Evolutionary conservation across 2,888 invertebrate genomes (phyloP).

Genomic region (Tortrix viridana): DNA sequence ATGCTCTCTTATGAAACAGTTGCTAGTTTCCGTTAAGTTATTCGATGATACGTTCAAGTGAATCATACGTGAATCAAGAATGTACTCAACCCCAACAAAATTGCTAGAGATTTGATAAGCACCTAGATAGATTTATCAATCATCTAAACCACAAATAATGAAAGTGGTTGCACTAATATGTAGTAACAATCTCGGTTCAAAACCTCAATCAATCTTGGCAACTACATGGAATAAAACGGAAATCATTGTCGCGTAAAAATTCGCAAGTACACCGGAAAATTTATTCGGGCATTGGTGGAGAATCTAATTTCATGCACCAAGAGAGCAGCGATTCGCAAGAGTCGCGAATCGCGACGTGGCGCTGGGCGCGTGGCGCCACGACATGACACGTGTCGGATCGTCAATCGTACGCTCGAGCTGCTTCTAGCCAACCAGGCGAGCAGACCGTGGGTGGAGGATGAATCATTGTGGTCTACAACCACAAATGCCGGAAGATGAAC

Average conservation of each 20-base stretch:
- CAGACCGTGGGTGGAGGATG: conserved; percentile 9
- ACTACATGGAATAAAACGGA: neutral
- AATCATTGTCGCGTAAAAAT: conserved; percentile 27
- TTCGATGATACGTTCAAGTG: no score
- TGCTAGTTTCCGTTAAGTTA: neutral
- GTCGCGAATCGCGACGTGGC: conserved; percentile 41
- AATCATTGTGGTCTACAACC: neutral
- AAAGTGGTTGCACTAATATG: no score
- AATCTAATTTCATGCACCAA: conserved; percentile 64
- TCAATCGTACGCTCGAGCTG: conserved; percentile 17
- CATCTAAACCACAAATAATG: no score
- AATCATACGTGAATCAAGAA: no score
- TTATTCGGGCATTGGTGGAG: conserved; percentile 39
- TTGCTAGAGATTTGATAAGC: no score
- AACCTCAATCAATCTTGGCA: no score
- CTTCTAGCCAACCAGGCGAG: conserved; percentile 1
- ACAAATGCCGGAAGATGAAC: neutral
- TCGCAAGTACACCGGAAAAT: conserved; percentile 22
- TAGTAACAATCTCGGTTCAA: no score
- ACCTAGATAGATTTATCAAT: no score
- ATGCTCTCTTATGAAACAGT: conserved; percentile 1
- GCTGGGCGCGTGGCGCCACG: conserved; percentile 39
- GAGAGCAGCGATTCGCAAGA: conserved; percentile 53
- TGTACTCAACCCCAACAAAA: no score
- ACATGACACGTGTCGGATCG: conserved; percentile 38